These are phyloP conservation scores for Dunckerocampus dactyliophorus DNA, from an alignment of 2,113 vertebrate species.

Conservation along the genomic window DNA sequence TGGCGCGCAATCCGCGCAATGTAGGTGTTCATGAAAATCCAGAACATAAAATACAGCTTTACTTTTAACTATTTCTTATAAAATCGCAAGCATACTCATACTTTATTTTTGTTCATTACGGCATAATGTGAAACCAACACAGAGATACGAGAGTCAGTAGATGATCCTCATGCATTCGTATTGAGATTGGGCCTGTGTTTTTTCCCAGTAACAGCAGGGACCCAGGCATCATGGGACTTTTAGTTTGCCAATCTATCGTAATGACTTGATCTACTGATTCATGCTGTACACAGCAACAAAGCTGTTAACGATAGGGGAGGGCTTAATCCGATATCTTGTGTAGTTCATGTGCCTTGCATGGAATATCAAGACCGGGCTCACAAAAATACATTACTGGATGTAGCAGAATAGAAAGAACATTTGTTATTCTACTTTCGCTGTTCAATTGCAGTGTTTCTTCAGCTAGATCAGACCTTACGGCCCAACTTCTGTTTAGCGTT, in stretches of 20 bases:
- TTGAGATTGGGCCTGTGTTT: background rate
- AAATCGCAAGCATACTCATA: too few relatives aligned
- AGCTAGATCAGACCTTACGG: too few relatives aligned
- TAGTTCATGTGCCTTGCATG: constrained; percentile 12
- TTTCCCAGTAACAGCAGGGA: background rate
- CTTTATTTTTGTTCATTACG: too few relatives aligned
- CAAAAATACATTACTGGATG: background rate
- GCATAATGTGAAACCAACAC: too few relatives aligned
- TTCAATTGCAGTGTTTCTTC: too few relatives aligned
- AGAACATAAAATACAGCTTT: background rate
- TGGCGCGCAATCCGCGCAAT: too few relatives aligned
- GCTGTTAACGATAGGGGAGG: constrained; percentile 15
- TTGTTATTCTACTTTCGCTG: background rate
- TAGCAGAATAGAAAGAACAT: background rate
- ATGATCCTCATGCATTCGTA: too few relatives aligned
- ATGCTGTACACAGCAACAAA: constrained; percentile 16
- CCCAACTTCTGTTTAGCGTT: too few relatives aligned
- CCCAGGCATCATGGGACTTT: background rate
- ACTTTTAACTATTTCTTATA: background rate
- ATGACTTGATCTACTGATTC: constrained; percentile 33
- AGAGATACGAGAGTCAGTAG: too few relatives aligned
- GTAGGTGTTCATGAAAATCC: too few relatives aligned
- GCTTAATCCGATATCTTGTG: constrained; percentile 32
- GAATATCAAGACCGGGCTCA: constrained; percentile 1
- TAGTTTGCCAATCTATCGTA: constrained; percentile 17